Conservation (phyloP, 2,888 invertebrate species). For the Merodon equestris region DNA sequence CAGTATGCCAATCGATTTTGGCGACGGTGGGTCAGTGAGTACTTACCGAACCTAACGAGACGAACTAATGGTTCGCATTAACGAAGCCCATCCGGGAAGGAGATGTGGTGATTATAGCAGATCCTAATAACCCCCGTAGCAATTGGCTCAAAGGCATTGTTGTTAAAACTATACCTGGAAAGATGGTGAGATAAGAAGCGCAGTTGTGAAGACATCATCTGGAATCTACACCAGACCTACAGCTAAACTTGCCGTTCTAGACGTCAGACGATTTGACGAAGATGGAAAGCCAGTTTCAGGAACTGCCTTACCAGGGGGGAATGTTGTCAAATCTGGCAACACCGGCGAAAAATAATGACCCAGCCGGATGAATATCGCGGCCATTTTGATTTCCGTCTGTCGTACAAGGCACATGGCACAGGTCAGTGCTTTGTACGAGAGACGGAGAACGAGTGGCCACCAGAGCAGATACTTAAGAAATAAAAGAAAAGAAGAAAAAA, state of each 20-base stretch:
- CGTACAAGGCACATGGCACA: no score
- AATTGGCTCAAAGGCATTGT: slow-evolving; percentile 16
- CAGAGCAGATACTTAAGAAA: no score
- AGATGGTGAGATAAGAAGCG: slow-evolving; percentile 21
- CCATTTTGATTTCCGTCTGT: no score
- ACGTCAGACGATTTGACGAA: slow-evolving; percentile 9
- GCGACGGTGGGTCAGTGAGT: slow-evolving; percentile 62
- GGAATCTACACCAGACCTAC: slow-evolving; percentile 9
- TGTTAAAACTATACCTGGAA: slow-evolving; percentile 4
- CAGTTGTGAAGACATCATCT: slow-evolving; percentile 2
- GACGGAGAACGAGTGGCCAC: no score
- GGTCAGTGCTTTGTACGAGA: no score
- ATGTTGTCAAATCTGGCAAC: slow-evolving; percentile 6
- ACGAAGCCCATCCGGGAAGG: slow-evolving; percentile 16
- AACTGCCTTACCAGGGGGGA: slow-evolving; percentile 14
- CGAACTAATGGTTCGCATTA: slow-evolving; percentile 36
- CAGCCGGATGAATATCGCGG: no score
- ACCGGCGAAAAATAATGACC: neutral
- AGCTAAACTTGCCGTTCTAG: slow-evolving; percentile 7
- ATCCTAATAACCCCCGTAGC: slow-evolving; percentile 5
- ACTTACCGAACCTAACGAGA: slow-evolving; percentile 36
- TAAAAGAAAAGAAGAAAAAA: no score
- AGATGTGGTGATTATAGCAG: slow-evolving; percentile 31
- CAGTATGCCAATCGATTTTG: slow-evolving; percentile 54
- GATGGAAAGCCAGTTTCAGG: neutral